Percentiles rank a stretch among this genome's conserved stretches.
Evolutionary conservation across 2,113 vertebrate genomes (phyloP).

Genomic region (Chionis minor): DNA sequence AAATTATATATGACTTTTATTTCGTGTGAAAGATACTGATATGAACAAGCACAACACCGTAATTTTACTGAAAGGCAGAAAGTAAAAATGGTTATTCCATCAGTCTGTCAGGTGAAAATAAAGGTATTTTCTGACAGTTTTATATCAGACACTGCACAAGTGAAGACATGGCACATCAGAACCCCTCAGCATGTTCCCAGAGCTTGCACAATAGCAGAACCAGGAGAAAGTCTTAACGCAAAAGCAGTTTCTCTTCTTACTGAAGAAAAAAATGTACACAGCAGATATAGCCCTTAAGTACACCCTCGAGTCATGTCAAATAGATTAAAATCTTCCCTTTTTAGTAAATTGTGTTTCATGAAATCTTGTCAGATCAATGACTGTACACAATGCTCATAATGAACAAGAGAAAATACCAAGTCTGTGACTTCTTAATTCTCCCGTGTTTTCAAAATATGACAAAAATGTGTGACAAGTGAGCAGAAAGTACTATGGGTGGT

Average conservation of each 20-base stretch:
- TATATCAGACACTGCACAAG: not conserved
- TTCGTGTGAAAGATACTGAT: not conserved
- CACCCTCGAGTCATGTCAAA: not conserved
- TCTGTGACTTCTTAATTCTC: not conserved
- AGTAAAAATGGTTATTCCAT: not conserved
- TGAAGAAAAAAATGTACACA: not conserved
- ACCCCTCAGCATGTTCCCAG: not conserved
- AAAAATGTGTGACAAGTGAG: not conserved
- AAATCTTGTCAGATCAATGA: not conserved
- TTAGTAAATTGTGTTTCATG: not conserved
- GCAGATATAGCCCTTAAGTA: not conserved
- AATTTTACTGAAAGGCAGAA: not conserved
- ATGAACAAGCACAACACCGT: not conserved
- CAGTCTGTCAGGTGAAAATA: not conserved
- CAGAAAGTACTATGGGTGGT: not conserved
- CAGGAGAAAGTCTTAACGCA: not conserved
- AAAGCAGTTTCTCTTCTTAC: not conserved
- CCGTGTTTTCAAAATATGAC: not conserved
- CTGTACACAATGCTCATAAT: not conserved
- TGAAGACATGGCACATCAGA: not conserved
- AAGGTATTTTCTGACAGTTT: not conserved
- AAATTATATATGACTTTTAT: not conserved
- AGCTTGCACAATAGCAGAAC: not conserved
- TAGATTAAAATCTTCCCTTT: not conserved
- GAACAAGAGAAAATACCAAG: not conserved